Evolutionary conservation across 2,113 vertebrate genomes (phyloP).

Genomic region (Hippotragus niger): DNA sequence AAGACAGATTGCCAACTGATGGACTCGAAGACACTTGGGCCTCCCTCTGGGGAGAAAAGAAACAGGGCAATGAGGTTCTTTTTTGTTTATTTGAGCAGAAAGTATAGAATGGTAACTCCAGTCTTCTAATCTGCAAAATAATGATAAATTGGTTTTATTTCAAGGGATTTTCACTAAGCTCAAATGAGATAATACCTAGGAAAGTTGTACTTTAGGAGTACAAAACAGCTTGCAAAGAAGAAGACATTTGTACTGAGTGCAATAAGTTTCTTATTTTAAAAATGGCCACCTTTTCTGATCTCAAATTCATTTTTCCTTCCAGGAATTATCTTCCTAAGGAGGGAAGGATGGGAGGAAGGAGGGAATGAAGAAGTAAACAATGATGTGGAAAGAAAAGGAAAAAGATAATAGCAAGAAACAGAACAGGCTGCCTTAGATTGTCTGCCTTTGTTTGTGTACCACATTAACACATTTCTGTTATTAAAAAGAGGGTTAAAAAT

Average conservation of each 20-base stretch:
- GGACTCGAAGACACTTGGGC: slow-evolving; percentile 66
- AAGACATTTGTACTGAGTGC: background rate
- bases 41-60: slow-evolving; percentile 63
- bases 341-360: background rate
- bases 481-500: background rate
- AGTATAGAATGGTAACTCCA: background rate
- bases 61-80: slow-evolving; percentile 55
- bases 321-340: background rate
- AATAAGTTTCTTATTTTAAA: background rate
- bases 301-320: background rate
- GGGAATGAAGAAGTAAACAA: background rate
- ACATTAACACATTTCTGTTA: background rate
- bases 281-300: background rate
- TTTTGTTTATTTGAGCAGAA: background rate
- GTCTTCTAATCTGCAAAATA: background rate
- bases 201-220: background rate
- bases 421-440: background rate
- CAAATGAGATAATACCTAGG: background rate
- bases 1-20: slow-evolving; percentile 52
- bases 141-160: background rate
- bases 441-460: background rate
- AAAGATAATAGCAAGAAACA: background rate
- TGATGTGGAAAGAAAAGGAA: background rate
- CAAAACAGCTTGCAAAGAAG: background rate
- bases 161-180: background rate